Conservation (phyloP, 2,113 vertebrate genomes). For the Laterallus jamaicensis region DNA sequence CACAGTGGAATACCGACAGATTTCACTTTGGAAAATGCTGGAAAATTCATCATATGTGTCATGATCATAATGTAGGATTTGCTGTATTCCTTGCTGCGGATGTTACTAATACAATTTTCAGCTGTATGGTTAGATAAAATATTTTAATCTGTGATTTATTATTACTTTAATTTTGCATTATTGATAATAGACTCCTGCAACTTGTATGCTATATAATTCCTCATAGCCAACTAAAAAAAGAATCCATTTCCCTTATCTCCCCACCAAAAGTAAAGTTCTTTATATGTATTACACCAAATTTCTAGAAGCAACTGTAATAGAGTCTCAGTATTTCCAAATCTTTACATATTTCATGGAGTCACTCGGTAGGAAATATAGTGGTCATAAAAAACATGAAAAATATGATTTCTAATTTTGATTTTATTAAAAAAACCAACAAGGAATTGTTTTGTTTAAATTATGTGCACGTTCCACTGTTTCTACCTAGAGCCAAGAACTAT, state of each 20-base stretch:
- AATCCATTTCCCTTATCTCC: not conserved
- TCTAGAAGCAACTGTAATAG: not conserved
- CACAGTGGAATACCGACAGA: not conserved
- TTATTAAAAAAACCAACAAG: not conserved
- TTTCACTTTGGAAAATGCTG: not conserved
- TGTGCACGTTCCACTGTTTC: not conserved
- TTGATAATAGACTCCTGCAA: not conserved
- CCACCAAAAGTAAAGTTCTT: not conserved
- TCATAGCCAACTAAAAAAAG: not conserved
- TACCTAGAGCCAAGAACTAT: not conserved
- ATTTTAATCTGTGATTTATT: not conserved
- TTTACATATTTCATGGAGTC: not conserved
- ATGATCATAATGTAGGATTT: not conserved
- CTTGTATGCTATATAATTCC: not conserved
- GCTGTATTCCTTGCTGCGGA: not conserved
- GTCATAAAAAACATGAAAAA: not conserved
- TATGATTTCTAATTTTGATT: not conserved
- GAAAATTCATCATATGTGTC: not conserved
- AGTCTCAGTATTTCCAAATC: not conserved
- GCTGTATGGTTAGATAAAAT: not conserved
- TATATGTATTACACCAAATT: not conserved
- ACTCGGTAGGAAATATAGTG: not conserved
- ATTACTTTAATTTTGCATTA: not conserved
- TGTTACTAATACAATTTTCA: not conserved
- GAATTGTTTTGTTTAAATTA: not conserved